A percentile compares a stretch with the other conserved stretches of the same genome.
Conservation (phyloP, 2,113 vertebrate species). For the Sardina pilchardus region DNA sequence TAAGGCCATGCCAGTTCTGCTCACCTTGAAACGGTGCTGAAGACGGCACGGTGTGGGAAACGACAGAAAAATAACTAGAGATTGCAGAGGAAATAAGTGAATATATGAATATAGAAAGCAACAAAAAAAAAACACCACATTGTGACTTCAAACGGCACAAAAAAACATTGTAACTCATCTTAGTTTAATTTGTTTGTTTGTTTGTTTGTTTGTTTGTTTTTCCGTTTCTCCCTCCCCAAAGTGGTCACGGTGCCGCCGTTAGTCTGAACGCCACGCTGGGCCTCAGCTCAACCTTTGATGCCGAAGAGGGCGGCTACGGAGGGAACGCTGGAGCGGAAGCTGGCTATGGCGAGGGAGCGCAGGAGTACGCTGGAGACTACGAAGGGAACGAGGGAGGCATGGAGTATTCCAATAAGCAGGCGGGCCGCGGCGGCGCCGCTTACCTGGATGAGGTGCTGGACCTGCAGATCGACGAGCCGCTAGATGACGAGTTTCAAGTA, state of each 20-base stretch:
- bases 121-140: too few species aligned
- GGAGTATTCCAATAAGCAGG: slow-evolving; percentile 78
- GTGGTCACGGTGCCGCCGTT: slow-evolving; percentile 75
- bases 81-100: background rate
- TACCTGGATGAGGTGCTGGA: slow-evolving; percentile 91
- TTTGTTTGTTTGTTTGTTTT: background rate
- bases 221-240: slow-evolving; percentile 45
- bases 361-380: slow-evolving; percentile 54
- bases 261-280: slow-evolving; percentile 79
- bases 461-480: slow-evolving; percentile 91
- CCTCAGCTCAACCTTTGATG: slow-evolving; percentile 75
- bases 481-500: slow-evolving; percentile 86
- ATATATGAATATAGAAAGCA: background rate
- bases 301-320: slow-evolving; percentile 76
- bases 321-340: slow-evolving; percentile 75
- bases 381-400: slow-evolving; percentile 69
- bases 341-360: slow-evolving; percentile 66
- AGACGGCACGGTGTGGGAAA: background rate
- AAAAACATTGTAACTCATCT: background rate
- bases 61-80: background rate
- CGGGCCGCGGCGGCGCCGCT: slow-evolving; percentile 73
- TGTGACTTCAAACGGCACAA: background rate
- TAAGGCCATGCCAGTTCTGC: slow-evolving; percentile 33
- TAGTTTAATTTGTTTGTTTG: background rate
- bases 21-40: background rate